These are phyloP conservation scores for Lindbergichthys nudifrons DNA, from an alignment of 2,797 vertebrate species.

Conservation along the genomic window DNA sequence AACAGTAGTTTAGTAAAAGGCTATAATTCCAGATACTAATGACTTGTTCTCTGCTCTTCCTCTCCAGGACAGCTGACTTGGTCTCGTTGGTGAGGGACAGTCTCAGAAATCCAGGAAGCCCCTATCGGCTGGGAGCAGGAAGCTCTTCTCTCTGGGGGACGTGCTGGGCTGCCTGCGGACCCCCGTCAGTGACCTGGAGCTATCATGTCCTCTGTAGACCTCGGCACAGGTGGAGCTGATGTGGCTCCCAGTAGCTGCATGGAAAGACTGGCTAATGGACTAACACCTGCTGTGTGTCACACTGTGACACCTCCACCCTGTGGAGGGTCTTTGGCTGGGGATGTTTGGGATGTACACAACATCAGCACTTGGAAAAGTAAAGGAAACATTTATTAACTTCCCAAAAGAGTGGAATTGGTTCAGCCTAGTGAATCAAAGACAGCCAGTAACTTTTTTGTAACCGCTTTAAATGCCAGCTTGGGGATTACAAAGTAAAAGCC, in stretches of 20 bases:
- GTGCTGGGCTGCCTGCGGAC: conserved; percentile 76
- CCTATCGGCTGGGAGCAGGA: conserved; percentile 58
- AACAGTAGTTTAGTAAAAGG: background rate
- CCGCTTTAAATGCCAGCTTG: background rate
- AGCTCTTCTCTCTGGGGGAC: conserved; percentile 71
- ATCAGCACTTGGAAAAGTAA: background rate
- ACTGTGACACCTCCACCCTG: background rate
- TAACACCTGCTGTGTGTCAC: background rate
- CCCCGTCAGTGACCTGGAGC: conserved; percentile 65
- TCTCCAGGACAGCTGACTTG: conserved; percentile 85
- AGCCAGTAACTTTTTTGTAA: background rate
- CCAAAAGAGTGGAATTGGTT: background rate
- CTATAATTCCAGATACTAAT: background rate
- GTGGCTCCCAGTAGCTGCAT: background rate
- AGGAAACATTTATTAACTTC: background rate
- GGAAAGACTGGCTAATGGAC: conserved; percentile 5
- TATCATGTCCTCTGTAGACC: conserved; percentile 37
- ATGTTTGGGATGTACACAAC: conserved; percentile 3
- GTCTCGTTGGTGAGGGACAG: conserved; percentile 27
- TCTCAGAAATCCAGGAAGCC: conserved; percentile 52
- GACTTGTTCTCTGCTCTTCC: conserved; percentile 3
- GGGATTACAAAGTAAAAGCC: background rate
- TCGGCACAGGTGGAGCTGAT: background rate
- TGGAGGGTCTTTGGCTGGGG: background rate
- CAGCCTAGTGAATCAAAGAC: background rate